A percentile compares a stretch with the other conserved stretches of the same genome.
phyloP scores from a whole-genome alignment of 2,797 vertebrate species.

The Rhynchonycteris naso region DNA sequence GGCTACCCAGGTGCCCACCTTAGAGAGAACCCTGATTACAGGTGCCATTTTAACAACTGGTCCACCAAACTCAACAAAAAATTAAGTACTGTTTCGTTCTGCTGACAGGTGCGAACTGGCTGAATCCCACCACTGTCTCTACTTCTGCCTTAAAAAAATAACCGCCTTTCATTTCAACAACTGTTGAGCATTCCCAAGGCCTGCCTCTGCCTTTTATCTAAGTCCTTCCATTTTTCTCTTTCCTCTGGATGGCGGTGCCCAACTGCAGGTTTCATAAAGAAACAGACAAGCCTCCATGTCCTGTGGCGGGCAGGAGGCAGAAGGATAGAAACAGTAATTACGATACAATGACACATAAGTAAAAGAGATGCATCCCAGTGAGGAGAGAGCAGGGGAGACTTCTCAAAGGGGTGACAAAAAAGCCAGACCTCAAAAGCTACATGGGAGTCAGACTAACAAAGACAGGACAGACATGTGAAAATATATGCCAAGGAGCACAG shows the following conservation, averaged over 20 bases:
- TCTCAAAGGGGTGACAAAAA: neutral
- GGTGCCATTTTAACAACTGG: too few relatives aligned
- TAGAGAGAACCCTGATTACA: too few relatives aligned
- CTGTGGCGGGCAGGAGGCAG: neutral
- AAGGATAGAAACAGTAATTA: neutral
- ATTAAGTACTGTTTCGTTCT: too few relatives aligned
- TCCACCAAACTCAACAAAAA: too few relatives aligned
- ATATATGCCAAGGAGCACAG: neutral
- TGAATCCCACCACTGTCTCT: neutral
- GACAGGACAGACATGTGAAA: neutral
- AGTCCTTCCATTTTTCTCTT: neutral
- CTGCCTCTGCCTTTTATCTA: neutral
- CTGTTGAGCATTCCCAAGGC: rapidly evolving
- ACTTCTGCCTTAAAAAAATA: neutral
- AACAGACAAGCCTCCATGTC: neutral
- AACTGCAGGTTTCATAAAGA: neutral
- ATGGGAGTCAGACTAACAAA: neutral
- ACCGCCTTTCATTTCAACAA: neutral
- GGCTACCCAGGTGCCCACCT: too few relatives aligned
- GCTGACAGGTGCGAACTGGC: too few relatives aligned
- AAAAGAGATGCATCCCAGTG: neutral
- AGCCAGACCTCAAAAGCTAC: neutral
- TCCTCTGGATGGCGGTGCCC: neutral
- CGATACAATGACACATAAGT: neutral
- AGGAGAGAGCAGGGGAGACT: neutral